These are phyloP conservation scores for Bothrops jararaca DNA, from an alignment of 2,113 vertebrate species.

Conservation along the genomic window DNA sequence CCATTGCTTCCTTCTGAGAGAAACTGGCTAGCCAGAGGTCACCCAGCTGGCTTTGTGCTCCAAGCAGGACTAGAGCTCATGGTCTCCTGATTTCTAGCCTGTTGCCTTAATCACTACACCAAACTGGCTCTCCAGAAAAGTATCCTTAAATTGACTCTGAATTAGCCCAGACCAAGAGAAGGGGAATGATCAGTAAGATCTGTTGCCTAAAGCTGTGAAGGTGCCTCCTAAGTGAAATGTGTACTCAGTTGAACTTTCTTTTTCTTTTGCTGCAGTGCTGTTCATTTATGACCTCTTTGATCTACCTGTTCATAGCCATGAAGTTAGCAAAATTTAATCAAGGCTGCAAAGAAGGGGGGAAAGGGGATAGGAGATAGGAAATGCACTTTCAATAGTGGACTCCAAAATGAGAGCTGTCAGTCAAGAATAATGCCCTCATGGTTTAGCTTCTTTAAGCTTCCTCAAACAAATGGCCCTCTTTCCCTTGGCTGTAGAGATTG, in stretches of 20 bases:
- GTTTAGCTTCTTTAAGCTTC: conserved; percentile 30
- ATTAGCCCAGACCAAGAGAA: neutral
- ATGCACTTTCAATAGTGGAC: conserved; percentile 11
- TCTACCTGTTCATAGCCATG: conserved; percentile 47
- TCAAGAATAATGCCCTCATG: conserved; percentile 46
- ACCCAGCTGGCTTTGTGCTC: neutral
- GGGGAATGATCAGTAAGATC: conserved; percentile 21
- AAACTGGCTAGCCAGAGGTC: neutral
- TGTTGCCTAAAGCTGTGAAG: conserved; percentile 37
- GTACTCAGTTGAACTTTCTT: conserved; percentile 50
- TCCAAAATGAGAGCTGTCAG: conserved; percentile 45
- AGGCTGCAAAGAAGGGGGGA: conserved; percentile 15
- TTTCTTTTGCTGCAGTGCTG: conserved; percentile 28
- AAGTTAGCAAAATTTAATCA: conserved; percentile 60
- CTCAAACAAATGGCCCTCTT: conserved; percentile 23
- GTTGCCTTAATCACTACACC: neutral
- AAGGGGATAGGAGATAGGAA: neutral
- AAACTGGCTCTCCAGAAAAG: neutral
- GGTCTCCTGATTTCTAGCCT: neutral
- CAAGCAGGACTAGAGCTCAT: neutral
- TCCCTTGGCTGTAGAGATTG: conserved; percentile 19
- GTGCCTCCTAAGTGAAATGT: conserved; percentile 41
- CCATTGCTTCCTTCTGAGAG: neutral
- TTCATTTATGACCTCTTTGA: conserved; percentile 56
- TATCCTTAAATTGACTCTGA: conserved; percentile 32